phyloP scores from a whole-genome alignment of 2,888 invertebrate species.

The Temnothorax ravouxi region DNA sequence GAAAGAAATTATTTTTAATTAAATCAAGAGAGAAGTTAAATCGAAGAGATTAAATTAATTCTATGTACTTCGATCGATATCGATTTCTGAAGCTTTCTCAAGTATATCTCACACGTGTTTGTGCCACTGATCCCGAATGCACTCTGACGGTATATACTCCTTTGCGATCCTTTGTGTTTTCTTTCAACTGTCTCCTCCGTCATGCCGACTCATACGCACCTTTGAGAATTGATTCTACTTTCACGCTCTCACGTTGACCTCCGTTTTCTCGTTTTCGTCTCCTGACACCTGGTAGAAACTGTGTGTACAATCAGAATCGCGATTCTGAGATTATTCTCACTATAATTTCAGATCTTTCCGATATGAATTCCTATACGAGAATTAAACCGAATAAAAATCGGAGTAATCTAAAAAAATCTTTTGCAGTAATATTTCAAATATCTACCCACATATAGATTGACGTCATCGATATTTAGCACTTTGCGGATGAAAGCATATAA shows the following conservation, averaged over 20 bases:
- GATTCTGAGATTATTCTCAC: constrained; percentile 16
- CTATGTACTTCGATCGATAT: not conserved
- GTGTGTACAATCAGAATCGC: not conserved
- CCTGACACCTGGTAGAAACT: not conserved
- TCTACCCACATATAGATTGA: not conserved
- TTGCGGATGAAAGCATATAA: constrained; percentile 58
- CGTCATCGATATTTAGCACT: constrained; percentile 62
- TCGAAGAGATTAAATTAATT: not conserved
- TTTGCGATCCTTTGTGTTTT: constrained; percentile 33
- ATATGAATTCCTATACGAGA: not conserved
- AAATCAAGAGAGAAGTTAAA: not conserved
- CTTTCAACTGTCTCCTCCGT: constrained; percentile 58
- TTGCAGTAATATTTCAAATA: not conserved
- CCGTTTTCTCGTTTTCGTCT: constrained; percentile 55
- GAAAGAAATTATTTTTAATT: not conserved
- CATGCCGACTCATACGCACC: constrained; percentile 55
- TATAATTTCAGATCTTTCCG: not conserved
- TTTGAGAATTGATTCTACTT: constrained; percentile 65
- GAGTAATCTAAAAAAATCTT: not conserved
- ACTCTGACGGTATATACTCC: not conserved
- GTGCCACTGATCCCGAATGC: not conserved
- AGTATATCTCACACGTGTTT: not conserved
- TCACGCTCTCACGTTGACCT: constrained; percentile 58
- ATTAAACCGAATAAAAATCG: not conserved
- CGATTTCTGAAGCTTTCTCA: not conserved